Conservation (phyloP, 2,113 vertebrate genomes). For the Ceyx cyanopectus region DNA sequence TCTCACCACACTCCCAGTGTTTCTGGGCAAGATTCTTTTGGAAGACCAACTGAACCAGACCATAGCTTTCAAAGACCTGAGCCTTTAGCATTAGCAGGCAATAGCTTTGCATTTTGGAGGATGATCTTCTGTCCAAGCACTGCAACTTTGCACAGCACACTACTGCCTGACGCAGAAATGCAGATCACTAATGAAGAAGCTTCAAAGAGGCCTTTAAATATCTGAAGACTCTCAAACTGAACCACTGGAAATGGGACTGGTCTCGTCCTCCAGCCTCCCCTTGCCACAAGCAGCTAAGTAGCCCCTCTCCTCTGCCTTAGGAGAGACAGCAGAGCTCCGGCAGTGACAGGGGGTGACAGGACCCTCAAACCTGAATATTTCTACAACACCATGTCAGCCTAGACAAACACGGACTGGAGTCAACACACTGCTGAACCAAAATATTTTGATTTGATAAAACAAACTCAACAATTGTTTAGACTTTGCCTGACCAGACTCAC, state of each 20-base stretch:
- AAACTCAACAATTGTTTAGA: slow-evolving; percentile 45
- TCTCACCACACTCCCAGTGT: background rate
- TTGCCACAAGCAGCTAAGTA: accelerated
- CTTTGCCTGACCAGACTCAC: background rate
- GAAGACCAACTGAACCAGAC: background rate
- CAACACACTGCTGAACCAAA: slow-evolving; percentile 18
- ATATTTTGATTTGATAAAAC: slow-evolving; percentile 59
- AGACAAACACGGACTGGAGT: background rate
- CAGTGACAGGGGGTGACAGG: background rate
- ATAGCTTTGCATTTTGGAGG: background rate
- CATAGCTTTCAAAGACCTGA: background rate
- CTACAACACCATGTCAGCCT: background rate
- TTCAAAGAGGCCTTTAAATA: background rate
- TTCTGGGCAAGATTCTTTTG: background rate
- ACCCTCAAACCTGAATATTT: background rate
- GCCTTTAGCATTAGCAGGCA: background rate
- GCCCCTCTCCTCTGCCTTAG: background rate
- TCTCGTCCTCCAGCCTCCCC: background rate
- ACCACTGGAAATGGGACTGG: background rate
- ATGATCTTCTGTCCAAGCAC: background rate
- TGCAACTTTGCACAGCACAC: background rate
- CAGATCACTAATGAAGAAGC: background rate
- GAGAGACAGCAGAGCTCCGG: background rate
- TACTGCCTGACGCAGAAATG: background rate
- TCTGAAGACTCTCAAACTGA: background rate